phyloP scores from a whole-genome alignment of 2,797 vertebrate genomes.

The Falco naumanni region DNA sequence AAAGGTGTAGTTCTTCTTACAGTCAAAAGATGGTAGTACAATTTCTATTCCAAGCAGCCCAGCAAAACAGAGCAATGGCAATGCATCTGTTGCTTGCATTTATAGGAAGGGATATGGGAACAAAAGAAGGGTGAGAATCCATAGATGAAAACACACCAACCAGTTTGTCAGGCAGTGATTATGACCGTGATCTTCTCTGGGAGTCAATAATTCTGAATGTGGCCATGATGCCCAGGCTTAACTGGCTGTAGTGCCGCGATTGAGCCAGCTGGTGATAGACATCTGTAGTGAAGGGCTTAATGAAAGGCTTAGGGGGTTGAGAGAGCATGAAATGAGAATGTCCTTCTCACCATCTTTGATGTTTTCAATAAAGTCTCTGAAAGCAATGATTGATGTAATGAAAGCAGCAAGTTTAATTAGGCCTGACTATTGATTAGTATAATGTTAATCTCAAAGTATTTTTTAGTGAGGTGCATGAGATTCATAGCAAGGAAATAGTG shows the following conservation, averaged over 20 bases:
- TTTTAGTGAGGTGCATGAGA: background rate
- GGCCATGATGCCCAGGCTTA: background rate
- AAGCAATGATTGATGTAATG: background rate
- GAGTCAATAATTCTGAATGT: background rate
- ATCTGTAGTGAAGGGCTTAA: background rate
- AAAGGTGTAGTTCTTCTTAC: constrained; percentile 47
- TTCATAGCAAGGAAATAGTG: background rate
- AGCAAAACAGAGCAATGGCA: background rate
- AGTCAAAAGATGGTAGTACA: constrained; percentile 59
- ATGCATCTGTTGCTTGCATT: background rate
- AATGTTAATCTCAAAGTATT: background rate
- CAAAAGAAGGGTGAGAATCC: background rate
- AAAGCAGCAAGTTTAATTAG: background rate
- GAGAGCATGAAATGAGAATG: background rate
- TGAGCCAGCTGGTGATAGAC: background rate
- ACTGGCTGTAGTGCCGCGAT: background rate
- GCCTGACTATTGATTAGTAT: background rate
- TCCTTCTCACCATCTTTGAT: background rate
- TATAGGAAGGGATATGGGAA: background rate
- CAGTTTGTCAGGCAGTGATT: background rate
- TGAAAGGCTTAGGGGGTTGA: background rate
- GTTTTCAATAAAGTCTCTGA: background rate
- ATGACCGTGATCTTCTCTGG: background rate
- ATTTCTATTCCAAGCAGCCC: background rate
- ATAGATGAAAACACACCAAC: background rate